Conservation (phyloP, 2,888 invertebrate genomes). For the Pseudoips prasinana region DNA sequence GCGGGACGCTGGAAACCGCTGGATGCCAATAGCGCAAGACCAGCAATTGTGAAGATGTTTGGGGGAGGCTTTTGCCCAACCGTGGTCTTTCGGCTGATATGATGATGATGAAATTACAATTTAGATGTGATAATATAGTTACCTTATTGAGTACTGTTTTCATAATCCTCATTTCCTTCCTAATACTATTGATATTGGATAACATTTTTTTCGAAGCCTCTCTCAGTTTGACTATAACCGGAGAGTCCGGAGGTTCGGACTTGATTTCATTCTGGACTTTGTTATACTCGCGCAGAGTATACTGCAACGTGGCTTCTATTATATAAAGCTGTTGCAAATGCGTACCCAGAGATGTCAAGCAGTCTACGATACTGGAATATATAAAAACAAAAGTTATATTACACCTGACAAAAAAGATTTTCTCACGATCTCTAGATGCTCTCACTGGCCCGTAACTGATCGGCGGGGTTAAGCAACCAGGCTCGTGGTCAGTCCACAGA, state of each 20-base stretch:
- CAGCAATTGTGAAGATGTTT: too few relatives aligned
- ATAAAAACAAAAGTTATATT: background rate
- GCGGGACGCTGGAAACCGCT: too few relatives aligned
- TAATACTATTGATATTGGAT: slow-evolving; percentile 50
- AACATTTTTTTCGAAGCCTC: slow-evolving; percentile 47
- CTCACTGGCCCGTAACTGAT: too few relatives aligned
- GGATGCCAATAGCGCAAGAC: too few relatives aligned
- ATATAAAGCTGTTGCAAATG: slow-evolving; percentile 81
- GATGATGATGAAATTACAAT: too few relatives aligned
- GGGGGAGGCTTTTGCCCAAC: too few relatives aligned
- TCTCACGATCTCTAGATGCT: too few relatives aligned
- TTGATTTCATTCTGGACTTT: slow-evolving; percentile 54
- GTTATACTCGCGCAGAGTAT: slow-evolving; percentile 67
- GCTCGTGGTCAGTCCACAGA: too few relatives aligned
- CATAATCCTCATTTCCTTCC: slow-evolving; percentile 52
- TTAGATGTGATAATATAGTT: too few relatives aligned
- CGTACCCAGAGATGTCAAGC: slow-evolving; percentile 75
- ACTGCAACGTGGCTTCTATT: slow-evolving; percentile 80
- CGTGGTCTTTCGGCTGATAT: too few relatives aligned
- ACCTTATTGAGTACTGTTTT: slow-evolving; percentile 55
- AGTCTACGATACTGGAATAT: slow-evolving; percentile 77
- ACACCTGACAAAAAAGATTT: too few relatives aligned
- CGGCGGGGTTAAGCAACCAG: too few relatives aligned
- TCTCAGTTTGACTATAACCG: slow-evolving; percentile 39
- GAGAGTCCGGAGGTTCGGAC: slow-evolving; percentile 62